These are phyloP conservation scores for Orientallactaga bullata DNA, from an alignment of 2,113 vertebrate genomes.

Conservation along the genomic window DNA sequence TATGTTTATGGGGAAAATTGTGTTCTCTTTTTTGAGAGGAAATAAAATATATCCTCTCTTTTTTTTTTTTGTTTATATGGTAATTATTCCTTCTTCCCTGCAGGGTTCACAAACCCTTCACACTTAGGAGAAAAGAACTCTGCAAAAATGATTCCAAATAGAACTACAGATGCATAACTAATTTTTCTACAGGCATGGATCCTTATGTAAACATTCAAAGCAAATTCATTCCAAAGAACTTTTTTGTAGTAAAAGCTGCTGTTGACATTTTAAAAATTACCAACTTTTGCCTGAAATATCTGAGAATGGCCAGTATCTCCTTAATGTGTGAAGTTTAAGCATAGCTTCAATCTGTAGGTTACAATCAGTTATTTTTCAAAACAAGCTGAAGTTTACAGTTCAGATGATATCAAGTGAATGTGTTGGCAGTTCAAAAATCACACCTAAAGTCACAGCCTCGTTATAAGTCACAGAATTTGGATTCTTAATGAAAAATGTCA, in stretches of 20 bases:
- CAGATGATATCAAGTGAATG: not conserved
- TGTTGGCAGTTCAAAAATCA: conserved; percentile 7
- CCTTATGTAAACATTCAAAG: conserved; percentile 59
- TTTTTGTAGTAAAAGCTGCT: conserved; percentile 33
- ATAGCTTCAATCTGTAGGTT: not conserved
- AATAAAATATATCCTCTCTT: not conserved
- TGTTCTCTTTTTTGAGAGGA: conserved; percentile 3
- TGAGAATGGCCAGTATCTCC: not conserved
- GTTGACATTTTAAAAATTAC: conserved; percentile 50
- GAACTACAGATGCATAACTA: not conserved
- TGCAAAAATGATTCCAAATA: conserved; percentile 15
- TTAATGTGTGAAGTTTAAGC: conserved; percentile 2
- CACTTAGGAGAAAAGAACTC: conserved; percentile 17
- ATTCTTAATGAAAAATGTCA: conserved; percentile 44
- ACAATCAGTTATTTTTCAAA: conserved; percentile 42
- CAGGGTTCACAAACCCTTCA: conserved; percentile 24
- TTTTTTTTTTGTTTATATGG: conserved; percentile 42
- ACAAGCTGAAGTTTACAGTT: conserved; percentile 33
- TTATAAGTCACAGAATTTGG: conserved; percentile 43
- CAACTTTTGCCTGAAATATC: conserved; percentile 36
- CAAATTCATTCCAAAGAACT: conserved; percentile 2
- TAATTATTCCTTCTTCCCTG: not conserved
- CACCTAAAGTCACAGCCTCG: not conserved
- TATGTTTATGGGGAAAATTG: not conserved
- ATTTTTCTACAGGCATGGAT: conserved; percentile 24